Base-by-base conservation (phyloP, 1,140 invertebrate genomes). In the Caenorhabditis elegans region DNA sequence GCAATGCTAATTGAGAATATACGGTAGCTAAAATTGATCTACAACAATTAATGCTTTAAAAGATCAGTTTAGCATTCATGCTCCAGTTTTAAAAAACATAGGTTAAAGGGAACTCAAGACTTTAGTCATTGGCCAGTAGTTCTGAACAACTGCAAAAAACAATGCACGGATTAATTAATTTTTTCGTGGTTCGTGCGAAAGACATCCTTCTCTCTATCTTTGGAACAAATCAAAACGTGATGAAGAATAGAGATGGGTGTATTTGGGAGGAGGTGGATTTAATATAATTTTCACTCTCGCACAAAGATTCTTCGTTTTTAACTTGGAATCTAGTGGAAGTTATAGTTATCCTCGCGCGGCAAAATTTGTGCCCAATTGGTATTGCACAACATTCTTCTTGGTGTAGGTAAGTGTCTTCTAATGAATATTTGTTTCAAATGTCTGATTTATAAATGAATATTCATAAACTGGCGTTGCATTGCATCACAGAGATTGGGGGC, bases 191-290 rank as follows among this genome's bases (percentile, higher is more conserved):
- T 24, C 13, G 60, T 70, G 34, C 60, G 60, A 70, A 70, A 70
- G 17, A 70, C 60, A 70, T 70, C 60, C 34, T 70, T 22, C 19
- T 34, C 19, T 70, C 60, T 70, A 70, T 70, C 60, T 70, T 70
- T 24, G 60, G 34, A 70, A 70, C 60, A 13, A 70, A 70, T 70
- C 60, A 70, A 70, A 70, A 70, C 60, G 60, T 70, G 60, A 70
- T 39, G 60, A 70, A 70, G 34, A 39, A 36, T 70, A 3, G 60
- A 24, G 60, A 70, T 70, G 34, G 17, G 19, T 39, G 60, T 39
- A 70, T 70, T 36, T 70, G 19, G 39, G n/a, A n/a, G n/a, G n/a
- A n/a, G 39, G 39, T 43, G 15, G 34, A 70, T 43, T 24, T 70
- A 70, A 70, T 70, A 39, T 39, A 34, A 70, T 70, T 70, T 39